Evolutionary conservation across 1,140 invertebrate species (phyloP).

Genomic region (Chlorops oryzae): DNA sequence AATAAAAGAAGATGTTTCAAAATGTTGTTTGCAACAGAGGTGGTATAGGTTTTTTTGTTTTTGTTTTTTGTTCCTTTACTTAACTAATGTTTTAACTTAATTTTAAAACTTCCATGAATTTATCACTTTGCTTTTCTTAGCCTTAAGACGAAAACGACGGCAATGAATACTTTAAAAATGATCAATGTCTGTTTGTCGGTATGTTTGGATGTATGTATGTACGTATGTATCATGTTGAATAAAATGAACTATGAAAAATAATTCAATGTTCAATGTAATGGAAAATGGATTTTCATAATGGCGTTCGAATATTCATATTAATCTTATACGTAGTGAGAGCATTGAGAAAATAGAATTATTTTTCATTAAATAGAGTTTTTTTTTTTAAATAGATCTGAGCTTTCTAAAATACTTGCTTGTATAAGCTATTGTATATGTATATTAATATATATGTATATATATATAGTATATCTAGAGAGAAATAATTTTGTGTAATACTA

Average conservation of each 20-base stretch:
- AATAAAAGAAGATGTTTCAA: too few relatives aligned
- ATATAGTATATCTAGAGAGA: slow-evolving; percentile 7
- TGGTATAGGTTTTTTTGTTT: slow-evolving; percentile 9
- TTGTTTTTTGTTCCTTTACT: not conserved
- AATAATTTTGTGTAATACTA: too few relatives aligned
- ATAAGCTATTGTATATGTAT: slow-evolving; percentile 9
- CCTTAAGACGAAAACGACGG: slow-evolving; percentile 12
- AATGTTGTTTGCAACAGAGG: too few relatives aligned
- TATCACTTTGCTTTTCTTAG: not conserved
- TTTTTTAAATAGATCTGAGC: slow-evolving; percentile 22
- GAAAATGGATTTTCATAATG: too few relatives aligned
- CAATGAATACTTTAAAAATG: slow-evolving; percentile 1
- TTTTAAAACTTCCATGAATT: not conserved
- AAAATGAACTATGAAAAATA: too few relatives aligned
- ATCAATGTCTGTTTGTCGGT: slow-evolving; percentile 16
- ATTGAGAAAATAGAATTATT: slow-evolving; percentile 8
- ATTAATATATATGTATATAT: too few relatives aligned
- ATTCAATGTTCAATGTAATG: too few relatives aligned
- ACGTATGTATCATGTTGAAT: slow-evolving; percentile 15
- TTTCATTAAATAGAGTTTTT: slow-evolving; percentile 11
- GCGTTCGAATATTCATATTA: too few relatives aligned
- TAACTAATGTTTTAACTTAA: slow-evolving; percentile 3
- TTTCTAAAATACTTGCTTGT: not conserved
- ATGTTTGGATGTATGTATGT: slow-evolving; percentile 21
- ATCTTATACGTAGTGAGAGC: too few relatives aligned